A percentile compares a stretch with the other conserved stretches of the same genome.
phyloP scores from a whole-genome alignment of 2,888 invertebrate genomes.

The Anagyrus pseudococci region DNA sequence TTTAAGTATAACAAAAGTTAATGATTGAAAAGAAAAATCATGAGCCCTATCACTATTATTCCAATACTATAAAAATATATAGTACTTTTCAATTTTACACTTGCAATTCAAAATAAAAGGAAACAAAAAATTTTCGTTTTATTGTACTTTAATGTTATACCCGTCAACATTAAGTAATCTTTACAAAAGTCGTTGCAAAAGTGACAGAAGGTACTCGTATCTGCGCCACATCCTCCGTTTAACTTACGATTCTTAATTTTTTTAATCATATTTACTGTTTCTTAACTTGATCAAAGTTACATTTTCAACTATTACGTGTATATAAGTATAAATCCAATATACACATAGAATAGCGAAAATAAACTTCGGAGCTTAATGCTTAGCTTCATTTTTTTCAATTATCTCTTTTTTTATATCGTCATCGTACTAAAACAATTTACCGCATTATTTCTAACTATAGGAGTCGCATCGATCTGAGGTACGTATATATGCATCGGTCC shows the following conservation, averaged over 20 bases:
- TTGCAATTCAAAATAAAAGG: not conserved
- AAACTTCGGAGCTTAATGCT: slow-evolving; percentile 47
- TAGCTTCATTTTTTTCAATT: slow-evolving; percentile 37
- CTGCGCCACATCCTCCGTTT: slow-evolving; percentile 17
- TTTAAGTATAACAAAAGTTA: not conserved
- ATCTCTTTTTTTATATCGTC: slow-evolving; percentile 27
- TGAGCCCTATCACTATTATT: not conserved
- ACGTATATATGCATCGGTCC: slow-evolving; percentile 56
- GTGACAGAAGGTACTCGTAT: slow-evolving; percentile 28
- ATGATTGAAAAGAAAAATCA: not conserved
- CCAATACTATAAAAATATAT: not conserved
- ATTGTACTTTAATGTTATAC: not conserved
- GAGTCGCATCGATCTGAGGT: slow-evolving; percentile 60
- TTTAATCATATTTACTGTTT: slow-evolving; percentile 22
- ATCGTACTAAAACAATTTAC: slow-evolving; percentile 39
- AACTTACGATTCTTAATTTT: slow-evolving; percentile 24
- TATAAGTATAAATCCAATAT: slow-evolving; percentile 37
- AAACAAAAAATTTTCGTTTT: not conserved
- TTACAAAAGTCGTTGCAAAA: slow-evolving; percentile 26
- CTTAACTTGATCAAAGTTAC: slow-evolving; percentile 28
- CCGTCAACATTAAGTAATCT: not conserved
- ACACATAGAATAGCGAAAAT: slow-evolving; percentile 52
- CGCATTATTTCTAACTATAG: slow-evolving; percentile 48
- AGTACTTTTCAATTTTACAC: not conserved
- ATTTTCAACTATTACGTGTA: slow-evolving; percentile 31